Base-by-base conservation (phyloP, 2,888 invertebrate species). In the Athalia cordata region DNA sequence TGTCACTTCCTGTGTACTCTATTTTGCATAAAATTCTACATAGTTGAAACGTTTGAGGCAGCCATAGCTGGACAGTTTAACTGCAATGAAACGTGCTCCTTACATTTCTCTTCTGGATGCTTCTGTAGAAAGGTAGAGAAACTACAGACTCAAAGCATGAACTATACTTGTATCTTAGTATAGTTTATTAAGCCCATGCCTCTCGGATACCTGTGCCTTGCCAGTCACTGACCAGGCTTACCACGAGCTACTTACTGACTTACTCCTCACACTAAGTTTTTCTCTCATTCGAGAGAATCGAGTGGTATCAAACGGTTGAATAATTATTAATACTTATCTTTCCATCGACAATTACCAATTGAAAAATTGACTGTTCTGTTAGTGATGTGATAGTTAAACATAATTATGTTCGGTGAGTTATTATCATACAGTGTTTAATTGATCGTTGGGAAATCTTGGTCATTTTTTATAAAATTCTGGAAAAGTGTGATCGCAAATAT, bases 171-270 rank as follows among this genome's bases (percentile, higher is more conserved):
- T 64, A 52, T 52, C 62, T 75, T 52, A 64, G 62, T 75, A 75
- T 64, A 75, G 75, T 75, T 75, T 75, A 75, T 62, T 75, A 75
- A 75, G 75, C 64, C 75, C 75, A 64, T 64, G 62, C 45, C 75
- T 75, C 75, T 52, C 64, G 61, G 52, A 62, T 75, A 87, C 85
- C 86, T 86, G 85, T 85, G 81, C 84, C 70, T 78, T 47, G 72
- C 86, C 89, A 89, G 89, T 89, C 89, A 87, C 87, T 85, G 88
- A 89, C 87, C 88, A 87, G 84, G 82, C 85, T 81, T 82, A 82
- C 85, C 70, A 79, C 80, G 79, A 80, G 79, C 78, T 81, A 81
- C 84, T 83, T 82, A 80, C 29, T 29, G 29, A 64, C 52, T 72
- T 43, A 75, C 75, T 75, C 64, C 62, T 64, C 61, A 43, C 29